Evolutionary conservation across 1,140 invertebrate genomes (phyloP).

Genomic region (Cydia strobilella): DNA sequence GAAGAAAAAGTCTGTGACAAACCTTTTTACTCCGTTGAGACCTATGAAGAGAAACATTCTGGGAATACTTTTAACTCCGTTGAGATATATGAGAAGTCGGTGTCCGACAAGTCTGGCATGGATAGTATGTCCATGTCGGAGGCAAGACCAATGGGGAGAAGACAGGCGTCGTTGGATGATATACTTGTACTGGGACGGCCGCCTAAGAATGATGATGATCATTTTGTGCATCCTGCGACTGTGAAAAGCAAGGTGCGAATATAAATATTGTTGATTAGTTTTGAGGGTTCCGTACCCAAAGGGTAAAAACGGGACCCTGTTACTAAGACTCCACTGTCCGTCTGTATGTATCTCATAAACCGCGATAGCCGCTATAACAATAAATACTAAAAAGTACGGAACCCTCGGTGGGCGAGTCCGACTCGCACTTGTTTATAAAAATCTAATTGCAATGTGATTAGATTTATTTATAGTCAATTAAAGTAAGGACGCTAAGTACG

Average conservation of each 20-base stretch:
- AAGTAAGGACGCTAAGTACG: too few relatives aligned
- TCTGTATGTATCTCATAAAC: too few relatives aligned
- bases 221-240: slow-evolving; percentile 71
- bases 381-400: too few relatives aligned
- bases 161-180: slow-evolving; percentile 73
- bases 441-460: too few relatives aligned
- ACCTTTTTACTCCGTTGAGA: slow-evolving; percentile 68
- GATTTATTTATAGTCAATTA: too few relatives aligned
- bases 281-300: too few relatives aligned
- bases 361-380: too few relatives aligned
- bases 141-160: not conserved
- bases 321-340: too few relatives aligned
- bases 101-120: slow-evolving; percentile 71
- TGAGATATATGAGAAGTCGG: slow-evolving; percentile 42
- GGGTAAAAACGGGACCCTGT: too few relatives aligned
- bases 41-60: slow-evolving; percentile 46
- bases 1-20: slow-evolving; percentile 55
- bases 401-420: too few relatives aligned
- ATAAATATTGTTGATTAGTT: slow-evolving; percentile 31
- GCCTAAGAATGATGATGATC: slow-evolving; percentile 61
- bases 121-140: slow-evolving; percentile 72
- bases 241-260: slow-evolving; percentile 75
- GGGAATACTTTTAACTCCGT: too few relatives aligned
- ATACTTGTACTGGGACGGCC: slow-evolving; percentile 69
- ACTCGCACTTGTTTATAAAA: too few relatives aligned